Conservation (phyloP, 2,797 vertebrate genomes). For the Avahi laniger region DNA sequence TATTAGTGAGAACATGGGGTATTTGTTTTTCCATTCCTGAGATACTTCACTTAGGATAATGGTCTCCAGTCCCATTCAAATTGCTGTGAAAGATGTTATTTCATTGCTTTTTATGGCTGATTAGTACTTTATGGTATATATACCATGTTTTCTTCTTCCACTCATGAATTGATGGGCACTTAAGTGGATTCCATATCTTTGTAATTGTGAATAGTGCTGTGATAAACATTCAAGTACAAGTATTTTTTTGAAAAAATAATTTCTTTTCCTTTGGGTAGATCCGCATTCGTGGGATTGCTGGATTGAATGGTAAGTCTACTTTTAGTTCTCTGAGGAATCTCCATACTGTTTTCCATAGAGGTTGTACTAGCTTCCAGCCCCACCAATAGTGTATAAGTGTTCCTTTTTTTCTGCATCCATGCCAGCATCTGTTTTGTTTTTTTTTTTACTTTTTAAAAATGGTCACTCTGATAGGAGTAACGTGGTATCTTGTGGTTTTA, state of each 20-base stretch:
- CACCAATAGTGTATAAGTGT: not conserved
- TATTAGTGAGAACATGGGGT: not conserved
- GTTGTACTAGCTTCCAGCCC: not conserved
- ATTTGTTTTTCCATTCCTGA: not conserved
- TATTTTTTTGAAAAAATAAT: not conserved
- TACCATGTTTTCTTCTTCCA: not conserved
- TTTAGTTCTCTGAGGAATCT: not conserved
- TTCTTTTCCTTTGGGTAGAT: not conserved
- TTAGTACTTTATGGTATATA: too few species aligned
- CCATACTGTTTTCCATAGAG: too few species aligned
- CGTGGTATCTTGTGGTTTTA: not conserved
- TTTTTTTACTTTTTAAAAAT: not conserved
- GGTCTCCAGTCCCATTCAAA: not conserved
- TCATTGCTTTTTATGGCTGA: not conserved
- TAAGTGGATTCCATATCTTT: not conserved
- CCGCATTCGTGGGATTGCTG: not conserved
- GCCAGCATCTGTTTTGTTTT: not conserved
- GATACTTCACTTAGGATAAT: not conserved
- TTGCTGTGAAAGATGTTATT: not conserved
- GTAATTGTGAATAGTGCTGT: not conserved
- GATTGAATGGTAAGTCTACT: not conserved
- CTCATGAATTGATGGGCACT: not conserved
- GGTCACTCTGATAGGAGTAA: not conserved
- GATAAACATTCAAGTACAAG: not conserved
- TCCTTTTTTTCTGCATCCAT: not conserved